phyloP scores from a whole-genome alignment of 2,113 vertebrate species.

The Toxostoma redivivum region DNA sequence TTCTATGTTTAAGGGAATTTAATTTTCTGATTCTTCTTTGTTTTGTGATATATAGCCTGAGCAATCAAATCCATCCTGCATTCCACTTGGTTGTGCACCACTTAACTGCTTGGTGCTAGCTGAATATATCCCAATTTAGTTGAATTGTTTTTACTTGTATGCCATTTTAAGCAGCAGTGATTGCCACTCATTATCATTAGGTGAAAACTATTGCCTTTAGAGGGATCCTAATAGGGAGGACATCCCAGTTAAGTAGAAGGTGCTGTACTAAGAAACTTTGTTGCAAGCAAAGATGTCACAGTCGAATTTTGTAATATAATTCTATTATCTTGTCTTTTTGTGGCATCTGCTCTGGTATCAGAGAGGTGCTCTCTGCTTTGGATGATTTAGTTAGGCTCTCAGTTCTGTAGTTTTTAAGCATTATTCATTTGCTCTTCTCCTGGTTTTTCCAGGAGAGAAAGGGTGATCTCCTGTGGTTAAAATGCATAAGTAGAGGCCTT shows the following conservation, averaged over 20 bases:
- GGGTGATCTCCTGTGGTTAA: slow-evolving; percentile 21
- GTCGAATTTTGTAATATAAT: neutral
- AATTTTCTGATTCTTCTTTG: neutral
- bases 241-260: slow-evolving; percentile 5
- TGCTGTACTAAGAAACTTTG: neutral
- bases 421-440: neutral
- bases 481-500: neutral
- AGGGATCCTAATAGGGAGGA: slow-evolving; percentile 13
- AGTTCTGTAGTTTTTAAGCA: neutral
- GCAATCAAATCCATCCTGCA: neutral
- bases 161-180: slow-evolving; percentile 42
- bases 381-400: neutral
- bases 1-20: neutral
- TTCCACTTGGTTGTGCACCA: slow-evolving; percentile 40
- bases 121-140: slow-evolving; percentile 36
- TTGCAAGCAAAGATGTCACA: neutral
- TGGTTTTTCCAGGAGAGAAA: neutral
- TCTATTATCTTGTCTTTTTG: neutral
- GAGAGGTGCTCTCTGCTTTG: neutral
- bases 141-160: slow-evolving; percentile 50
- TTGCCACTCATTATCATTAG: slow-evolving; percentile 48
- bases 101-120: slow-evolving; percentile 37
- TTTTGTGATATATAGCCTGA: neutral
- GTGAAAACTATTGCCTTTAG: slow-evolving; percentile 3
- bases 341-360: neutral